Percentiles rank a stretch among this genome's conserved stretches.
These are phyloP conservation scores for Corythaixoides concolor DNA, from an alignment of 2,113 vertebrate species.

Conservation along the genomic window DNA sequence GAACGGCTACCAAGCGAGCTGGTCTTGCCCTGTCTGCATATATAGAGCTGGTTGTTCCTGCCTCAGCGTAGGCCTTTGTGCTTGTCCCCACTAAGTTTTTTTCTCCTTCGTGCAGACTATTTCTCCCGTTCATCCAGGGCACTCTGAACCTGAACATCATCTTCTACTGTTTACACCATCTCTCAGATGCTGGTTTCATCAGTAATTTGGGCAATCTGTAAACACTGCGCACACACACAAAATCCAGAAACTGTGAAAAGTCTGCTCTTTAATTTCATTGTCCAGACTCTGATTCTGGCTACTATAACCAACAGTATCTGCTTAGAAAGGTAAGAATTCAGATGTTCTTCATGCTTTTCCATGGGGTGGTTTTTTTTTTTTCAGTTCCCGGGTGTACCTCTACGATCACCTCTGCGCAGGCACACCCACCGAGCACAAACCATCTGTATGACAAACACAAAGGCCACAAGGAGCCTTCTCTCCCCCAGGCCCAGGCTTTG, in stretches of 20 bases:
- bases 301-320: background rate
- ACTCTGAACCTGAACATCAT: too few relatives aligned
- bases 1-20: rapidly evolving
- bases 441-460: rapidly evolving
- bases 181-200: background rate
- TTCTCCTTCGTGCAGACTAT: background rate
- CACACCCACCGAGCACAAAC: background rate
- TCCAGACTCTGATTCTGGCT: background rate
- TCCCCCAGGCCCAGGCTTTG: too few relatives aligned
- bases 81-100: background rate
- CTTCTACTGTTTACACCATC: background rate
- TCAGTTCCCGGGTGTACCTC: background rate
- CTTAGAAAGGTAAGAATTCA: background rate
- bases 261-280: rapidly evolving
- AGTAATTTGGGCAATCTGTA: background rate
- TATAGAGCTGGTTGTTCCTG: background rate
- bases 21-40: background rate
- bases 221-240: background rate
- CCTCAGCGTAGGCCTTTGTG: rapidly evolving
- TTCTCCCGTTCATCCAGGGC: background rate
- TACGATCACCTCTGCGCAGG: background rate
- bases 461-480: rapidly evolving
- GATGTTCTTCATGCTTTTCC: background rate
- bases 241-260: background rate
- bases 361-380: too few relatives aligned